These are phyloP conservation scores for Xanthorhoe spadicearia DNA, from an alignment of 2,888 invertebrate genomes.

Conservation along the genomic window DNA sequence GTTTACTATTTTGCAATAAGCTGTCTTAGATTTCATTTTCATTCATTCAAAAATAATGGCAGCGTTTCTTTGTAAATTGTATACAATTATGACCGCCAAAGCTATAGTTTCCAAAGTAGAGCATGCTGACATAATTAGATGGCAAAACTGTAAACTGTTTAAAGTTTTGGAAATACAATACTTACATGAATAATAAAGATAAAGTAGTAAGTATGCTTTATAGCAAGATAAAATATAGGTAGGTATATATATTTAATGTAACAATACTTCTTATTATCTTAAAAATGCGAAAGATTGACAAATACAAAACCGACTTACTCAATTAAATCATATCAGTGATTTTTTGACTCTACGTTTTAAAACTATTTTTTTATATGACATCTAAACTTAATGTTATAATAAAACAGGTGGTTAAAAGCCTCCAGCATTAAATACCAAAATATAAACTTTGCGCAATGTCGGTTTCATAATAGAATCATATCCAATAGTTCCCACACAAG, in stretches of 20 bases:
- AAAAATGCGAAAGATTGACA: too few relatives aligned
- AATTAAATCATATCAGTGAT: too few relatives aligned
- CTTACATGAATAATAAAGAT: background rate
- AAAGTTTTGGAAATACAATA: background rate
- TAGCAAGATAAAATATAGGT: too few relatives aligned
- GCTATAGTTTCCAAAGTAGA: background rate
- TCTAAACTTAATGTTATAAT: too few relatives aligned
- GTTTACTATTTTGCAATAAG: background rate
- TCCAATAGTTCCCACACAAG: conserved; percentile 29
- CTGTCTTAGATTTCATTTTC: background rate
- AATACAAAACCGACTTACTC: too few relatives aligned
- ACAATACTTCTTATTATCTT: too few relatives aligned
- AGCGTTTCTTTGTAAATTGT: background rate
- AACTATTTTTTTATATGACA: too few relatives aligned
- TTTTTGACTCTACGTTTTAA: too few relatives aligned
- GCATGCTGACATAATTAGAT: background rate
- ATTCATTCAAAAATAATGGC: background rate
- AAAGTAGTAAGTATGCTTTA: background rate
- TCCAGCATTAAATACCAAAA: background rate
- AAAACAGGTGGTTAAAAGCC: background rate
- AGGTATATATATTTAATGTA: too few relatives aligned
- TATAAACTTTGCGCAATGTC: conserved; percentile 11
- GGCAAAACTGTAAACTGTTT: background rate
- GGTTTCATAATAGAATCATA: conserved; percentile 9
- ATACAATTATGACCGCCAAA: background rate